These are phyloP conservation scores for Corvus cornix DNA, from an alignment of 2,113 vertebrate species.

Conservation along the genomic window DNA sequence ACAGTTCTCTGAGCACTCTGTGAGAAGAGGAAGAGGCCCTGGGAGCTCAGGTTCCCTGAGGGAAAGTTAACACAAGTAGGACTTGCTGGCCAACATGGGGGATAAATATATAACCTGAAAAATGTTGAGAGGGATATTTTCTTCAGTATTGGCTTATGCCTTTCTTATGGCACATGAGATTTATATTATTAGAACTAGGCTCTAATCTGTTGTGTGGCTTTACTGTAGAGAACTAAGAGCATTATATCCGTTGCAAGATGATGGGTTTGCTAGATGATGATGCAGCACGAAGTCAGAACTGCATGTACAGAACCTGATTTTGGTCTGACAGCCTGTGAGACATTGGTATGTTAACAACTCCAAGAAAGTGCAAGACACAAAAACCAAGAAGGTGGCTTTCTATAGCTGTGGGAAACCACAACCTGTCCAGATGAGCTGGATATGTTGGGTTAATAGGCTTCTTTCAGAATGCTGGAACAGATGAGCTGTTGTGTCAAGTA, in stretches of 20 bases:
- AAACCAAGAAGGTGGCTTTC: neutral
- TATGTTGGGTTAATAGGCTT: neutral
- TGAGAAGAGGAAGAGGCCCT: neutral
- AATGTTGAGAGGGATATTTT: neutral
- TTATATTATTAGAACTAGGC: neutral
- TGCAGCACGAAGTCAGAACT: neutral
- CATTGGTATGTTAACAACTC: neutral
- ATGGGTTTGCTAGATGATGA: neutral
- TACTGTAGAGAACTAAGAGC: neutral
- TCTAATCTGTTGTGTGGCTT: neutral
- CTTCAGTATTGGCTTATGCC: neutral
- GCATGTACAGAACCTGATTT: neutral
- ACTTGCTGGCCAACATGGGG: neutral
- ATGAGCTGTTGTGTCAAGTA: neutral
- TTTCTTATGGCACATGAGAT: neutral
- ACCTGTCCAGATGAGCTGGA: neutral
- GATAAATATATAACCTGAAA: neutral
- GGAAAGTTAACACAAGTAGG: neutral
- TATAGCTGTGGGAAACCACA: neutral
- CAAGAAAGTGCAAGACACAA: neutral
- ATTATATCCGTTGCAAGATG: neutral
- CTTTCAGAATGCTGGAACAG: neutral
- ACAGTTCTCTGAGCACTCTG: rapidly evolving
- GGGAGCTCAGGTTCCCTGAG: neutral
- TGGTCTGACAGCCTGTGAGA: neutral